These are phyloP conservation scores for Coreius guichenoti DNA, from an alignment of 2,797 vertebrate genomes.

Conservation along the genomic window DNA sequence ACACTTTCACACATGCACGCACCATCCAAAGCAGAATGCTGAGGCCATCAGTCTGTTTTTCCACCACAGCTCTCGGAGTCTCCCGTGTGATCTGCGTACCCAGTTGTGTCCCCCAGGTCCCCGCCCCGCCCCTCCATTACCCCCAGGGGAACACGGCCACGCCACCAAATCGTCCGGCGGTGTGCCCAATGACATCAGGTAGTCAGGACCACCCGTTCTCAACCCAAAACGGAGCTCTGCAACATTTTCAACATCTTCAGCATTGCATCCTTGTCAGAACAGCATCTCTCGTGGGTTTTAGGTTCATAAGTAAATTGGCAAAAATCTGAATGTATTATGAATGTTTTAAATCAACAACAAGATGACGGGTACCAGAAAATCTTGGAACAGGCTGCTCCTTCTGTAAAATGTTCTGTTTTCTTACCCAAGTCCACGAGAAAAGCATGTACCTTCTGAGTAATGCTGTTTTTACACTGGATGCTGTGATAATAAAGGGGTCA, in stretches of 20 bases:
- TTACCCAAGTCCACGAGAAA: background rate
- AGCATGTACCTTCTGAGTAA: background rate
- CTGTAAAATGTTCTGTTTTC: background rate
- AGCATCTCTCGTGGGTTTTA: conserved; percentile 11
- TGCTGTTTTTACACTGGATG: conserved; percentile 11
- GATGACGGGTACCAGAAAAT: background rate
- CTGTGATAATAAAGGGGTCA: background rate
- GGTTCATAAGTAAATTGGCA: background rate
- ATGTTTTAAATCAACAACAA: background rate
- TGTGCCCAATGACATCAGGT: conserved; percentile 94
- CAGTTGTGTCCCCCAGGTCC: conserved; percentile 83
- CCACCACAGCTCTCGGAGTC: conserved; percentile 89
- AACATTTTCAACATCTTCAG: background rate
- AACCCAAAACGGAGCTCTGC: background rate
- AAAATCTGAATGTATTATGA: background rate
- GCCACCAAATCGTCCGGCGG: conserved; percentile 82
- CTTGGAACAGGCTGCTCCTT: background rate
- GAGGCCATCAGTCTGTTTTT: conserved; percentile 78
- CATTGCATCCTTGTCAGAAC: background rate
- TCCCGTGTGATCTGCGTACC: conserved; percentile 91
- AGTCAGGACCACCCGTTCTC: conserved; percentile 70
- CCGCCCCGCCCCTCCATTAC: conserved; percentile 81
- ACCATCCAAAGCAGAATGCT: conserved; percentile 52
- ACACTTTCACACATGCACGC: conserved; percentile 51
- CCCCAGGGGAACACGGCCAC: conserved; percentile 84